Conservation (phyloP, 2,888 invertebrate species). For the Mantis religiosa region DNA sequence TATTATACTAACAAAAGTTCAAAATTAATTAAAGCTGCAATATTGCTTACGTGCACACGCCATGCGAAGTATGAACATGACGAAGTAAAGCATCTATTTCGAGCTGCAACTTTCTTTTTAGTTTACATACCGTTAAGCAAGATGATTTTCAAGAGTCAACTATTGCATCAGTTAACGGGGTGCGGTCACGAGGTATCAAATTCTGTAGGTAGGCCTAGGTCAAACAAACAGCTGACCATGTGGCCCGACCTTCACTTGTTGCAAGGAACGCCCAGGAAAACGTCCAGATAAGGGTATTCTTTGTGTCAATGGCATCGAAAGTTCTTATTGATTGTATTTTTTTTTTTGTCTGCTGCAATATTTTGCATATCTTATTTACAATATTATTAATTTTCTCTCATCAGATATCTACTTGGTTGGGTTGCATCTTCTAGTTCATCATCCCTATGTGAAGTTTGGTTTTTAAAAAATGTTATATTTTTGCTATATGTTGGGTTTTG, state of each 20-base stretch:
- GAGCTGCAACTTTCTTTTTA: neutral
- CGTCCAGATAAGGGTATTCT: neutral
- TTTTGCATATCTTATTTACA: too few species aligned
- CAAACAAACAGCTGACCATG: neutral
- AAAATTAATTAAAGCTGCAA: too few species aligned
- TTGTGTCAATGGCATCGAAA: neutral
- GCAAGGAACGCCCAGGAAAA: neutral
- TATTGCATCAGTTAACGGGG: neutral
- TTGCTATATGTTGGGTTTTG: too few species aligned
- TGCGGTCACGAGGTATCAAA: neutral
- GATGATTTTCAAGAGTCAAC: neutral
- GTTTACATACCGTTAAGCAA: neutral
- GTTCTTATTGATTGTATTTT: too few species aligned
- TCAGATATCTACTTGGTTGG: too few species aligned
- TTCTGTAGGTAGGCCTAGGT: neutral
- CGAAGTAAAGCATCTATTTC: neutral
- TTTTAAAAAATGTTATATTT: too few species aligned
- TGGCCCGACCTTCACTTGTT: neutral
- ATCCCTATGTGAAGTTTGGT: too few species aligned
- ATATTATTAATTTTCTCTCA: too few species aligned
- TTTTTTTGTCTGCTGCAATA: too few species aligned
- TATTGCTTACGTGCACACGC: too few species aligned
- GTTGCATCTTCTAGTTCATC: too few species aligned
- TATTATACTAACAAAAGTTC: too few species aligned
- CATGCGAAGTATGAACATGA: neutral